phyloP scores from a whole-genome alignment of 2,888 invertebrate species.

The Dynastes hyllus region DNA sequence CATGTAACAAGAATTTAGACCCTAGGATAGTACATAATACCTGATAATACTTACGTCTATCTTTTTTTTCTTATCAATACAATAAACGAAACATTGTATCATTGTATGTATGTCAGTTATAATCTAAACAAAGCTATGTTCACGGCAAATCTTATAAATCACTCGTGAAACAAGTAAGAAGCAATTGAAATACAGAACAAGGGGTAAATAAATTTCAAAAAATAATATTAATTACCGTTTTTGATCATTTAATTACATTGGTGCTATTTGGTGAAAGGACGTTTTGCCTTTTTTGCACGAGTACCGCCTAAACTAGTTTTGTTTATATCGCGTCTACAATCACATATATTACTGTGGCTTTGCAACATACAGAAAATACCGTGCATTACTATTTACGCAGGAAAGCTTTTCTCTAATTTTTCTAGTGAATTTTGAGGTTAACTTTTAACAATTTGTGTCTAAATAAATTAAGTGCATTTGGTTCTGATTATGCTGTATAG shows the following conservation, averaged over 20 bases:
- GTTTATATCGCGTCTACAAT: constrained; percentile 23
- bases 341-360: constrained; percentile 7
- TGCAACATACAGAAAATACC: constrained; percentile 20
- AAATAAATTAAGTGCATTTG: background rate
- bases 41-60: background rate
- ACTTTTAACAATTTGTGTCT: background rate
- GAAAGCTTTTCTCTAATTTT: background rate
- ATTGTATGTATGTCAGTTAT: background rate
- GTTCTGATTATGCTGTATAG: too few relatives aligned
- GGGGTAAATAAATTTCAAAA: background rate
- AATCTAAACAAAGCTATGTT: constrained; percentile 17
- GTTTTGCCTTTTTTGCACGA: constrained; percentile 20
- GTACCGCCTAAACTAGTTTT: constrained; percentile 22
- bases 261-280: constrained; percentile 23
- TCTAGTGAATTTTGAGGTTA: constrained; percentile 28
- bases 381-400: constrained; percentile 14
- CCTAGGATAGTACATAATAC: background rate
- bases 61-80: constrained; percentile 5
- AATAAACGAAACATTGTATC: background rate
- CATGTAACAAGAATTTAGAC: background rate
- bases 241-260: constrained; percentile 39
- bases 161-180: background rate
- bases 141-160: background rate
- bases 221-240: constrained; percentile 29
- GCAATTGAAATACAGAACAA: background rate